These are phyloP conservation scores for Varroa destructor DNA, from an alignment of 1,140 invertebrate genomes.

Conservation along the genomic window DNA sequence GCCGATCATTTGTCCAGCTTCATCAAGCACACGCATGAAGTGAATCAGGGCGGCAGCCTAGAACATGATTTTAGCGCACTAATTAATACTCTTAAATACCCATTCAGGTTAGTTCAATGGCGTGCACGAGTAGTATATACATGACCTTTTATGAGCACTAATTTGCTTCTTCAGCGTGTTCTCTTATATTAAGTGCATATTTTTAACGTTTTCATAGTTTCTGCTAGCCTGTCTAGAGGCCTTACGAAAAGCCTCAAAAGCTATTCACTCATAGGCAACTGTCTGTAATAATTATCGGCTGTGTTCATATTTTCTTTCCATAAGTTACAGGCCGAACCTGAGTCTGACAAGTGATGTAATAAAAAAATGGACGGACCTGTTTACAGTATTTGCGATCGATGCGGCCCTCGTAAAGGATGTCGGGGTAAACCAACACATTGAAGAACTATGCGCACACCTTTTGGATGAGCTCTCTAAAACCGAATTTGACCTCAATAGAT, in stretches of 20 bases:
- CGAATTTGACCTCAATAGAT: neutral
- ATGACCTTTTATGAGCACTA: neutral
- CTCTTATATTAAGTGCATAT: neutral
- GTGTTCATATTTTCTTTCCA: neutral
- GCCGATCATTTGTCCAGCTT: neutral
- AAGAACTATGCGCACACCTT: neutral
- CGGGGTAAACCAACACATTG: slow-evolving; percentile 1
- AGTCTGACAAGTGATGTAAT: neutral
- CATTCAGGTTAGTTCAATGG: slow-evolving; percentile 1
- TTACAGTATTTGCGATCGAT: slow-evolving; percentile 4
- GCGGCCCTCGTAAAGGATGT: slow-evolving; percentile 11
- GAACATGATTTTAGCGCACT: slow-evolving; percentile 13
- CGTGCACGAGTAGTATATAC: neutral
- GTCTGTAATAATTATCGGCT: too few relatives aligned
- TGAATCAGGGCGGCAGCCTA: neutral
- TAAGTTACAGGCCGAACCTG: neutral
- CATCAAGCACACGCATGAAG: slow-evolving; percentile 18
- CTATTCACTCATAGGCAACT: too few relatives aligned
- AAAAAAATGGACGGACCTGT: slow-evolving; percentile 5
- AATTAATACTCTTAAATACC: neutral
- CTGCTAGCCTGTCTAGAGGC: too few relatives aligned
- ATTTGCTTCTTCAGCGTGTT: neutral
- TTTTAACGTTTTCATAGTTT: too few relatives aligned
- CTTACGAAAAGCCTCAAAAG: too few relatives aligned
- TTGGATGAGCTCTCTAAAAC: neutral